A percentile compares a stretch with the other conserved stretches of the same genome.
Evolutionary conservation across 2,797 vertebrate genomes (phyloP).

Genomic region (Chiroxiphia lanceolata): DNA sequence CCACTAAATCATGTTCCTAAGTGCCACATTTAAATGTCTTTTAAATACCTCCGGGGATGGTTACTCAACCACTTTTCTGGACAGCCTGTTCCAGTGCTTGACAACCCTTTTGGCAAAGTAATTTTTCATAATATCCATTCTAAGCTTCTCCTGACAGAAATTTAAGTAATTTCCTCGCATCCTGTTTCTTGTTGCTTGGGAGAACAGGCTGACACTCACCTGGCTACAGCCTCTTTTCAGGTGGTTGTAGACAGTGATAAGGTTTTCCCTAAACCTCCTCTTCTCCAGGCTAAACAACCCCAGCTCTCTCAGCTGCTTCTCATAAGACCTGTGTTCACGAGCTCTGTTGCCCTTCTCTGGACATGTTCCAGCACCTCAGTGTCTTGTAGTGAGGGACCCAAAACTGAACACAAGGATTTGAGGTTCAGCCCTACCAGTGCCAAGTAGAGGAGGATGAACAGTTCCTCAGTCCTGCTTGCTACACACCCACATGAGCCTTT

Average conservation of each 20-base stretch:
- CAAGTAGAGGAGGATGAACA: accelerated
- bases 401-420: not conserved
- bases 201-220: not conserved
- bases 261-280: not conserved
- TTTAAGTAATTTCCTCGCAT: not conserved
- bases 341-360: accelerated
- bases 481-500: accelerated
- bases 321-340: not conserved
- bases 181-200: not conserved
- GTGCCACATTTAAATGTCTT: not conserved
- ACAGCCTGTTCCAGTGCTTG: not conserved
- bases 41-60: not conserved
- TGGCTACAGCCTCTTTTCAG: not conserved
- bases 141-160: not conserved
- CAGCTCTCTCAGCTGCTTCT: accelerated
- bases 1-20: not conserved
- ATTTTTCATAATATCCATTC: not conserved
- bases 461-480: not conserved
- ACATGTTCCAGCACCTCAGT: accelerated
- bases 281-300: not conserved
- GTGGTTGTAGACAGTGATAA: not conserved
- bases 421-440: accelerated
- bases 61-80: not conserved
- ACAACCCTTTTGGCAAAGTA: not conserved
- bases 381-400: not conserved